phyloP scores from a whole-genome alignment of 2,113 vertebrate species.

The Indicator indicator region DNA sequence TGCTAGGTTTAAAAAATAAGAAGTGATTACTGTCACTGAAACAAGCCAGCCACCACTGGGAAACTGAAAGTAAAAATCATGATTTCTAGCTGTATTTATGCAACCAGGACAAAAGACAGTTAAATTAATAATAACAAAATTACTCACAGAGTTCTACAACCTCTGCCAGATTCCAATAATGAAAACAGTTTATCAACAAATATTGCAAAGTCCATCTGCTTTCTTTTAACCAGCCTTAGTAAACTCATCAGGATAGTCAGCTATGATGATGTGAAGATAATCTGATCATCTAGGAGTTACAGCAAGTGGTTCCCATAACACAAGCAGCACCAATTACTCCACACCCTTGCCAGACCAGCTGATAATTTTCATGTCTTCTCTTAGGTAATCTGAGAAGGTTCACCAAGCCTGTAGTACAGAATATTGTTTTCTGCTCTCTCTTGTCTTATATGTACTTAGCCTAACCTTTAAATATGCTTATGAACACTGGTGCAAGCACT shows the following conservation, averaged over 20 bases:
- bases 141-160: neutral
- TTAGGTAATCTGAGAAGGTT: neutral
- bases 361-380: neutral
- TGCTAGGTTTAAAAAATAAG: neutral
- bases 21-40: neutral
- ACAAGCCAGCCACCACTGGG: neutral
- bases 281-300: neutral
- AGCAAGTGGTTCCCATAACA: neutral
- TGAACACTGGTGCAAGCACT: neutral
- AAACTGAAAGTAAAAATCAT: neutral
- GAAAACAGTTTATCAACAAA: neutral
- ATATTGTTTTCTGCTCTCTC: neutral
- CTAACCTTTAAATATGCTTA: neutral
- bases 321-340: neutral
- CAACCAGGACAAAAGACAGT: neutral
- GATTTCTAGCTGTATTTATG: neutral
- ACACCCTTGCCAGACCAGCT: neutral
- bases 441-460: neutral
- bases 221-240: neutral
- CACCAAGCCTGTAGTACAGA: neutral
- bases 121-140: constrained; percentile 9
- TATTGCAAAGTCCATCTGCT: neutral
- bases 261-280: neutral
- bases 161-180: neutral
- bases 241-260: neutral